Base-by-base conservation (phyloP, 2,888 invertebrate genomes). In the Cryptus viduatorius region DNA sequence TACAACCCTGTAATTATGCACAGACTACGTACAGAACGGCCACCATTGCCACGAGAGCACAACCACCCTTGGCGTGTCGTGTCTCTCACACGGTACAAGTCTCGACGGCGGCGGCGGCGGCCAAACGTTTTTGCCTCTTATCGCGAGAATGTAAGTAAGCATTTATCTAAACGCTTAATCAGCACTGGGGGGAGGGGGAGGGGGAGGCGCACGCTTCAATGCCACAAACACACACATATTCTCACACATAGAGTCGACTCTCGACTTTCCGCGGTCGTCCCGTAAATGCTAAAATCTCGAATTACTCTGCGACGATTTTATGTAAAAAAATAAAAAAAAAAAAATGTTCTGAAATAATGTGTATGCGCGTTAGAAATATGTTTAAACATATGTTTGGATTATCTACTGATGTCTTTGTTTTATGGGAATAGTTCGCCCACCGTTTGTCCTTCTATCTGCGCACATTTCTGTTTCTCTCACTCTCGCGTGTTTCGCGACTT, bases 151-250 rank as follows among this genome's bases (percentile, higher is more conserved):
- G 76, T 72, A 75, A 67, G 71, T 75, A 83, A 69, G 46, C 78
- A 78, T 69, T 78, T 64, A 78, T 78, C 78, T 79, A 79, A 83
- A 83, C 79, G 75, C 76, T 83, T 75, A 76, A 83, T 83, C 69
- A 76, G 71, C 37, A 48, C 59, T 10, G 12, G 67, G 56, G 31
- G 44, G 24, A 2, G 24, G 24, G 24, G 24, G n/a, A 8, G 59
- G 56, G 31, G 44, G 12, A 16, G 48, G 67, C 48, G 50, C 71
- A 72, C 72, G 72, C 77, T 67, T 67, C 72, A 79, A 75, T 83
- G 64, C 69, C 69, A 83, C 64, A 65, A 56, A 65, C 44, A 59
- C 68, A 44, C 8, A 10, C 59, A n/a, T n/a, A 14, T 1, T 14
- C 12, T 12, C 12, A 59, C 59, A 31, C 59, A 59, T 24, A 29